Evolutionary conservation across 2,888 invertebrate species (phyloP).

Genomic region (Phasia obesa): DNA sequence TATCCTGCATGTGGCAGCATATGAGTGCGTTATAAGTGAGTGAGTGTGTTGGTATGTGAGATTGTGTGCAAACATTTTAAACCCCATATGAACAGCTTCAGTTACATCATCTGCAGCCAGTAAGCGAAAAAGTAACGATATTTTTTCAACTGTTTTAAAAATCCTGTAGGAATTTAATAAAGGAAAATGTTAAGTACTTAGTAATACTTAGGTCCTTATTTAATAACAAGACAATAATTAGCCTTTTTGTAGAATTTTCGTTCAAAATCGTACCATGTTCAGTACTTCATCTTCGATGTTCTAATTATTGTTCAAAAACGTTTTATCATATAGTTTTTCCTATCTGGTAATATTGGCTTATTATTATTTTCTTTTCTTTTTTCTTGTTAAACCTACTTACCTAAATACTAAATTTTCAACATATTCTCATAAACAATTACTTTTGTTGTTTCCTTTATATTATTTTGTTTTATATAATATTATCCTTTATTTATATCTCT

Average conservation of each 20-base stretch:
- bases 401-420: slow-evolving; percentile 54
- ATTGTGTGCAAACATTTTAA: slow-evolving; percentile 35
- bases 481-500: slow-evolving; percentile 56
- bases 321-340: too few relatives aligned
- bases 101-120: slow-evolving; percentile 24
- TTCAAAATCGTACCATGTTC: too few relatives aligned
- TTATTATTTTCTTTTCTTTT: background rate
- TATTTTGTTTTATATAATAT: slow-evolving; percentile 43
- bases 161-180: background rate
- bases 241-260: too few relatives aligned
- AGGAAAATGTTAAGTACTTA: background rate
- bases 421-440: slow-evolving; percentile 55
- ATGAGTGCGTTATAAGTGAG: background rate
- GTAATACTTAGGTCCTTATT: too few relatives aligned
- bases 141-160: slow-evolving; percentile 5
- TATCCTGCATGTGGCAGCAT: slow-evolving; percentile 51
- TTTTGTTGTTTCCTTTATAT: slow-evolving; percentile 45
- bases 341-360: background rate
- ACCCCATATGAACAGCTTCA: slow-evolving; percentile 28
- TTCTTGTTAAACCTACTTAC: slow-evolving; percentile 58
- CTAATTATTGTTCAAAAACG: too few relatives aligned
- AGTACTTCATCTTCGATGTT: background rate
- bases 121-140: slow-evolving; percentile 7
- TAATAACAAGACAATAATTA: too few relatives aligned
- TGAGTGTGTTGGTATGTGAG: background rate